Base-by-base conservation (phyloP, 2,888 invertebrate genomes). In the Eurytoma californica region DNA sequence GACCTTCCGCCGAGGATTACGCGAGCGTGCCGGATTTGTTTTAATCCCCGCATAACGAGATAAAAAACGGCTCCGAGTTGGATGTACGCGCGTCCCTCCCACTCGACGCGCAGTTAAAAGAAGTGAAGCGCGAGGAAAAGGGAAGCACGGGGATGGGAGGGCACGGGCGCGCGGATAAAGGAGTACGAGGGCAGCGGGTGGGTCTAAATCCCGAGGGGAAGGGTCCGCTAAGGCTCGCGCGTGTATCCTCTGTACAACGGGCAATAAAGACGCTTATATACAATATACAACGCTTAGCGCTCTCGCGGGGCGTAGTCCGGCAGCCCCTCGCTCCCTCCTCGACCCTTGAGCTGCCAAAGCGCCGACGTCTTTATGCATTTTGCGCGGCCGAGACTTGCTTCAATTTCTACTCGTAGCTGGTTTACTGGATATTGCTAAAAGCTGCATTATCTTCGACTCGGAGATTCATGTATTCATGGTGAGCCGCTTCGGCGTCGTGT, bases 381-480 rank as follows among this genome's bases (percentile, higher is more conserved):
- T 30, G 13, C 5, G n/a, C 47, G 63, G 63, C n/a, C 49, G 24
- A 30, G 51, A 7, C 47, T 28, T 47, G 24, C 77, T 72, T 67
- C 66, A 73, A 78, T 73, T 73, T 78, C 72, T 61, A 73, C 78
- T 72, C 68, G 66, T 47, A 68, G 47, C 79, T 70, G 79, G 70
- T 79, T 79, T 79, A 70, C 61, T 49, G 76, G 68, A 72, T 80
- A 80, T 80, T 68, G 68, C 76, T 72, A 75, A 76, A 80, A 80
- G 80, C 80, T 68, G 67, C 80, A 80, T 80, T 80, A 80, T 76
- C 76, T 75, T 47, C 39, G 57, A 76, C 76, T 76, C 61, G 72
- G 72, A 51, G 76, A 80, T 80, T 76, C 76, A 76, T 76, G 72
- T 76, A 80, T 76, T 76, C 80, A 51, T 60, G 61, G 16, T 5